Evolutionary conservation across 2,113 vertebrate species (phyloP).

Genomic region (Chelonoidis abingdonii): DNA sequence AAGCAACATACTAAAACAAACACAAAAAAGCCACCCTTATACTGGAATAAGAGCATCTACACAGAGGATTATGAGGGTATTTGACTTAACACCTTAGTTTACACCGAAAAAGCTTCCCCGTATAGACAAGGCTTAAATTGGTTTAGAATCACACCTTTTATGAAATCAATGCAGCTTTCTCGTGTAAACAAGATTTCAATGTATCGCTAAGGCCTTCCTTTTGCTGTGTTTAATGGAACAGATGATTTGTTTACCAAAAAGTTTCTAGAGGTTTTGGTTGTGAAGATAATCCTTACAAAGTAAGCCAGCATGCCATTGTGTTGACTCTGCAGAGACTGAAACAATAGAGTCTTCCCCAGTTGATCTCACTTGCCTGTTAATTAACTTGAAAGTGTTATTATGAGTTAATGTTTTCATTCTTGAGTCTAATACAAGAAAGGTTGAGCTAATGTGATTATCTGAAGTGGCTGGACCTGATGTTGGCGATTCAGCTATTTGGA

Average conservation of each 20-base stretch:
- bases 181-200: background rate
- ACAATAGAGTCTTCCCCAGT: background rate
- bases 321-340: slow-evolving; percentile 10
- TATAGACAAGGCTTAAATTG: too few species aligned
- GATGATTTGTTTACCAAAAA: background rate
- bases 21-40: background rate
- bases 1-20: too few species aligned
- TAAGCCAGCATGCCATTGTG: background rate
- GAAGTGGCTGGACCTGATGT: background rate
- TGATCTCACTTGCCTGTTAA: background rate
- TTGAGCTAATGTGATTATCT: background rate
- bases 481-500: slow-evolving; percentile 22
- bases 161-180: background rate
- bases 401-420: slow-evolving; percentile 20
- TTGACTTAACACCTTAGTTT: too few species aligned
- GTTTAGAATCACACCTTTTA: background rate
- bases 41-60: background rate
- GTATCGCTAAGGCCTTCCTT: background rate
- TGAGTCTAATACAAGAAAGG: background rate
- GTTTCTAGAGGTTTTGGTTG: background rate
- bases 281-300: background rate
- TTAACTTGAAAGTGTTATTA: background rate
- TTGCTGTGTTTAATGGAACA: background rate
- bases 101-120: background rate
- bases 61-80: background rate